phyloP scores from a whole-genome alignment of 2,113 vertebrate species.

The Tragelaphus imberbis region DNA sequence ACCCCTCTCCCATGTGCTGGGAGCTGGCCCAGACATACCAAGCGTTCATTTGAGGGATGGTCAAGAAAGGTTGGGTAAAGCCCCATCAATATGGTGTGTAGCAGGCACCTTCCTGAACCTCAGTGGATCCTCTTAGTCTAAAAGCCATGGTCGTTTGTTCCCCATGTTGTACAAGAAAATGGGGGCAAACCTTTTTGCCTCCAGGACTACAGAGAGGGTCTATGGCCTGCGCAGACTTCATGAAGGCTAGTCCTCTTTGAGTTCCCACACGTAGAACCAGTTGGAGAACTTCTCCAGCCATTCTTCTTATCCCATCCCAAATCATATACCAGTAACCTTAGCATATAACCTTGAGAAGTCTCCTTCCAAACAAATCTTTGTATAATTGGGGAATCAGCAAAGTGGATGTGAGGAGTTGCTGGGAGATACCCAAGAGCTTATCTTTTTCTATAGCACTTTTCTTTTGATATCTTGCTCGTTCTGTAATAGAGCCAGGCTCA shows the following conservation, averaged over 20 bases:
- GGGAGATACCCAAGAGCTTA: neutral
- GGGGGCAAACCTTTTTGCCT: neutral
- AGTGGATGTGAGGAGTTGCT: neutral
- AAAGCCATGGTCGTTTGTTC: neutral
- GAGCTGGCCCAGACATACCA: neutral
- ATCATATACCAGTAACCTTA: neutral
- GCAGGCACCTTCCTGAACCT: neutral
- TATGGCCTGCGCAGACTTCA: neutral
- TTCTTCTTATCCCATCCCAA: neutral
- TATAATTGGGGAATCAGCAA: neutral
- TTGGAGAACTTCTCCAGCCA: neutral
- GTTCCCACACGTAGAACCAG: neutral
- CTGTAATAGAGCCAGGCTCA: neutral
- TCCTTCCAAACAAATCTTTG: neutral
- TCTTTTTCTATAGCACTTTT: neutral
- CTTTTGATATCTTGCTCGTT: neutral
- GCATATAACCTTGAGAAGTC: neutral
- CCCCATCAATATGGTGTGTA: neutral
- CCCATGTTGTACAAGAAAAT: neutral
- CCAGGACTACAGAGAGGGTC: neutral
- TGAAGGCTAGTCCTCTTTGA: neutral
- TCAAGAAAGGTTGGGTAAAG: neutral
- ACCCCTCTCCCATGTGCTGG: neutral
- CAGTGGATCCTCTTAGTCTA: neutral
- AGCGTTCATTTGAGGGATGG: neutral